Evolutionary conservation across 2,888 invertebrate species (phyloP).

Genomic region (Xestia rhomboidea): DNA sequence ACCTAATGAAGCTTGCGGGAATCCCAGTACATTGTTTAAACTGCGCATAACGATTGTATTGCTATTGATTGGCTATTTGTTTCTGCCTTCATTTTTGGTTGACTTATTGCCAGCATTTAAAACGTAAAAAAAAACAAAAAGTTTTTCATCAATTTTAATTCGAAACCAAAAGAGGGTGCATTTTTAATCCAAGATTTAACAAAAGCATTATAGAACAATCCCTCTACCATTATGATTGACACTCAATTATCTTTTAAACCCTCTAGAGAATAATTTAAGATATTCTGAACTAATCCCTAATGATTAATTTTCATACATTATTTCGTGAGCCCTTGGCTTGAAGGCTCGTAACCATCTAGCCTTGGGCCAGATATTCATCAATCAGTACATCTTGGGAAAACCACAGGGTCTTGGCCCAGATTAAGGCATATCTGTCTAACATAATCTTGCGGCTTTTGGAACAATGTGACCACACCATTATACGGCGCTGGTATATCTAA

Average conservation of each 20-base stretch:
- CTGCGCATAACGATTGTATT: conserved; percentile 20
- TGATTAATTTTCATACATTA: conserved; percentile 65
- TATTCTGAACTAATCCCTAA: conserved; percentile 44
- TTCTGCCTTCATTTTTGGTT: too few species aligned
- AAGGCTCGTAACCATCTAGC: conserved; percentile 16
- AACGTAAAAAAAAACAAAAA: conserved; percentile 9
- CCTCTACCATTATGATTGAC: conserved; percentile 47
- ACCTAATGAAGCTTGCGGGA: conserved; percentile 51
- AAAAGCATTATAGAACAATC: conserved; percentile 9
- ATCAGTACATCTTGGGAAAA: conserved; percentile 61
- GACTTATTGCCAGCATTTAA: too few species aligned
- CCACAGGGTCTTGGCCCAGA: conserved; percentile 61
- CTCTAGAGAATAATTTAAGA: conserved; percentile 34
- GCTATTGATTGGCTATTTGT: conserved; percentile 29
- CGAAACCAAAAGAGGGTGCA: conserved; percentile 7
- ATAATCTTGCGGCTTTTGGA: conserved; percentile 61
- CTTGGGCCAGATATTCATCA: conserved; percentile 54
- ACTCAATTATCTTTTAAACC: conserved; percentile 46
- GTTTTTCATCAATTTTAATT: conserved; percentile 23
- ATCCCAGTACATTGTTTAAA: conserved; percentile 23
- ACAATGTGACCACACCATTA: conserved; percentile 64
- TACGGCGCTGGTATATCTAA: conserved; percentile 39
- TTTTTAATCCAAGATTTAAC: conserved; percentile 12
- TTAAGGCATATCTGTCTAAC: conserved; percentile 62
- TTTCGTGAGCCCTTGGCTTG: conserved; percentile 37